Evolutionary conservation across 2,888 invertebrate genomes (phyloP), one percentile per base, ranked within the genome.

Genomic region (Lasioglossum figueresi): DNA sequence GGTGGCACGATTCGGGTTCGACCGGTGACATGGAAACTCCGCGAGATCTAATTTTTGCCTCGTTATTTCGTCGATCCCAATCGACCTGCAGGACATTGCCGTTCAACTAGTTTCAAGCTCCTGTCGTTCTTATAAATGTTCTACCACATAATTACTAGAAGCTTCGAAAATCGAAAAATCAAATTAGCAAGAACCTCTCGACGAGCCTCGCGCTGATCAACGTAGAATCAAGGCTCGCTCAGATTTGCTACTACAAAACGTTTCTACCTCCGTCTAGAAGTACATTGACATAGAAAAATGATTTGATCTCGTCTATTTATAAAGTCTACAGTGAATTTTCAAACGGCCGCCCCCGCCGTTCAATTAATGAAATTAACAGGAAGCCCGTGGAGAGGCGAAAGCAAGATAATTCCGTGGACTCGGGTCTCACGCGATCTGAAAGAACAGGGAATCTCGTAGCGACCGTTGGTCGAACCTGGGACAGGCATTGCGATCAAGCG

Each of bases 401-500:
- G 63, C 63, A 19, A 66, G 48, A 27, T 73, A 66, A 79, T 74
- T 12, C 10, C 37, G 31, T 37, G 23, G 68, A 79, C 43, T 66
- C 73, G 66, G 63, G 63, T 45, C 63, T 79, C 71, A 23, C 63
- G 66, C 48, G 37, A 79, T 74, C 48, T 56, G 63, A 80, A 45
- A 40, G 45, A 16, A 45, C 23, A 73, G 37, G 66, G 66, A 63
- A n/a, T 66, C 59, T 76, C 70, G 45, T 34, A 34, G 70, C 52
- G 56, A n/a, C 45, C 63, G 63, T 6, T 63, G 63, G 52, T 63
- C 37, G 27, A 59, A 59, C 27, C 68, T 37, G 40, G 84, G 68
- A 71, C 76, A 52, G 68, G 73, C 70, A 34, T 79, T 43, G 74
- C 37, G 79, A 76, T 85, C 63, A 71, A 37, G n/a, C 45, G 66